phyloP scores from a whole-genome alignment of 2,797 vertebrate species.

The Champsocephalus esox region DNA sequence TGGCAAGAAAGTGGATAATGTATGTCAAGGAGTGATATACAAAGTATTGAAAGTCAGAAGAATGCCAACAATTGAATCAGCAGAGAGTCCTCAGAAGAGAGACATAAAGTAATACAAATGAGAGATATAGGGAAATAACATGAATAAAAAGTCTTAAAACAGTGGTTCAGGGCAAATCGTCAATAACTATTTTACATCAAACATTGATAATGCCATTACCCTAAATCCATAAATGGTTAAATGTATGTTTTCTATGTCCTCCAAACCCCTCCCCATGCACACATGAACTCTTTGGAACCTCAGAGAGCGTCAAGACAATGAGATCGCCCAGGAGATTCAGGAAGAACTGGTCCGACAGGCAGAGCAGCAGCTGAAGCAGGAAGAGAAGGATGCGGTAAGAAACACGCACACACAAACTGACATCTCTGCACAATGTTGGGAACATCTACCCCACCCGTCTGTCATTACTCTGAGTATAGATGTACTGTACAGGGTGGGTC shows the following conservation, averaged over 20 bases:
- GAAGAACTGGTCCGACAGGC: constrained; percentile 94
- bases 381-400: constrained; percentile 95
- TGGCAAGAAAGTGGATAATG: not conserved
- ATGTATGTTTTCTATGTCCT: constrained; percentile 12
- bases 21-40: not conserved
- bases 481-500: not conserved
- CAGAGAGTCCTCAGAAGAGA: not conserved
- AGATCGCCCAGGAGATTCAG: constrained; percentile 97
- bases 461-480: not conserved
- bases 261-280: not conserved
- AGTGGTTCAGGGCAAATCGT: not conserved
- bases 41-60: not conserved
- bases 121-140: not conserved
- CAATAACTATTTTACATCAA: no score
- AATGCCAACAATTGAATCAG: not conserved
- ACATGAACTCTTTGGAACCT: constrained; percentile 21
- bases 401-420: constrained; percentile 9
- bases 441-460: not conserved
- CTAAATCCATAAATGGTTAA: not conserved
- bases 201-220: no score
- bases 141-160: not conserved
- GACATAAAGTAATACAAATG: not conserved
- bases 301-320: constrained; percentile 92
- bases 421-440: not conserved
- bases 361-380: constrained; percentile 90